Evolutionary conservation across 2,888 invertebrate genomes (phyloP), one percentile per base, ranked within the genome.

Genomic region (Drosophila testacea): DNA sequence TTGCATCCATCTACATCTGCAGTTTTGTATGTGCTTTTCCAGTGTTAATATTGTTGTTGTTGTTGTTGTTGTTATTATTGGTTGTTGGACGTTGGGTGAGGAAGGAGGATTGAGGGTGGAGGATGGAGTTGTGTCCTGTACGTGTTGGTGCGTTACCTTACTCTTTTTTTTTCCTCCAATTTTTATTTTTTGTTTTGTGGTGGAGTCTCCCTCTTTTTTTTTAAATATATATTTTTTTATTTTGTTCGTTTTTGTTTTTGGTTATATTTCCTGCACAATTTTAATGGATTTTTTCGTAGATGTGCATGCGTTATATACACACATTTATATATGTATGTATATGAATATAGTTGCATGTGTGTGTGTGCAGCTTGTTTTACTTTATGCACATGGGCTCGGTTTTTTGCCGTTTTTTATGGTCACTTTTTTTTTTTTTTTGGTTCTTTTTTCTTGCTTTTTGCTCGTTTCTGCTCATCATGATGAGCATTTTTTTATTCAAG

Each of bases 401-500:
- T 57, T 11, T 57, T 61, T 52, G 47, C 50, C 48, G 16, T 46
- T 59, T 38, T 38, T 46, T 59, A 38, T 32, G 41, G 10, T 63
- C 56, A 59, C 47, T 48, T 56, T 64, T 65, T 44, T 67, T 63
- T 62, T 28, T 51, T 38, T 51, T 44, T 48, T 28, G 47, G 27
- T 61, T 44, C 6, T 28, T 27, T 30, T 13, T 41, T 41, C 46
- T 66, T 55, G 41, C 39, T 44, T 56, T 59, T 64, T 61, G 27
- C 46, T 61, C 30, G 65, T 32, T 39, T 52, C 68, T 72, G 81
- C 82, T 88, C 83, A 77, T 88, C 88, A 82, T 83, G 90, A 89
- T 86, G 90, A 90, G 83, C 77, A 84, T 83, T 91, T 91, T 83
- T 87, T 83, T 91, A 88, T 88, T 90, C 89, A 88, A 89, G 88